Evolutionary conservation across 2,797 vertebrate species (phyloP), one percentile per base, ranked within the genome.

Genomic region (Chromobotia macracanthus): DNA sequence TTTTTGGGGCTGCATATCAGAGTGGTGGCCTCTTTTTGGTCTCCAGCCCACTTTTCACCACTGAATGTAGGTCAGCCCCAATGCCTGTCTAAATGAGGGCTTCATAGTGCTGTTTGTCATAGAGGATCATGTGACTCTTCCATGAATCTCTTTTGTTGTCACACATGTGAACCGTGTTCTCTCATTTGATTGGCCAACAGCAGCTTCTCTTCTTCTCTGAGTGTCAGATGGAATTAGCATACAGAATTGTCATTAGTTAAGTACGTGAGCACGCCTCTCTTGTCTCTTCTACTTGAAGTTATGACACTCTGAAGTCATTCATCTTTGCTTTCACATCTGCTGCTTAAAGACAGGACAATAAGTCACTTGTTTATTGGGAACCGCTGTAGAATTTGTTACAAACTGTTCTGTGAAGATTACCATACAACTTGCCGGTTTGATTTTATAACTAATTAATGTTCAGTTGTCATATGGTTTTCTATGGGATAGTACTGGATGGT

Each of bases 11-110:
- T 91, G 91, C 90, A 87, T 86, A 71, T 84, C 79, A 72, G 55
- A 64, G 83, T 72, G 44, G 78, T 84, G 89, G 84, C 87, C 87
- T 85, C 90, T 90, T 89, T 93, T 92, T 91, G 88, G n/a, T n/a
- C n/a, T n/a, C n/a, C n/a, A n/a, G n/a, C n/a, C n/a, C n/a, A n/a
- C n/a, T n/a, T n/a, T n/a, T n/a, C n/a, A n/a, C 79, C 82, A 85
- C 82, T 51, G 81, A 89, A 93, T 93, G 84, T 93, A 91, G 92
- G 92, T 93, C 93, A 92, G 60, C 82, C 75, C 68, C 77, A 79
- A 44, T 88, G 81, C 87, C 86, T 88, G 88, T 83, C 84, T 88
- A 82, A 88, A 83, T 87, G 86, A 88, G 77, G 83, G 89, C 90
- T 87, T 81, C 83, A 88, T 50, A 50, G 77, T 74, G 87, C 80